phyloP scores from a whole-genome alignment of 2,888 invertebrate species.

The Polyommatus iphigenia region DNA sequence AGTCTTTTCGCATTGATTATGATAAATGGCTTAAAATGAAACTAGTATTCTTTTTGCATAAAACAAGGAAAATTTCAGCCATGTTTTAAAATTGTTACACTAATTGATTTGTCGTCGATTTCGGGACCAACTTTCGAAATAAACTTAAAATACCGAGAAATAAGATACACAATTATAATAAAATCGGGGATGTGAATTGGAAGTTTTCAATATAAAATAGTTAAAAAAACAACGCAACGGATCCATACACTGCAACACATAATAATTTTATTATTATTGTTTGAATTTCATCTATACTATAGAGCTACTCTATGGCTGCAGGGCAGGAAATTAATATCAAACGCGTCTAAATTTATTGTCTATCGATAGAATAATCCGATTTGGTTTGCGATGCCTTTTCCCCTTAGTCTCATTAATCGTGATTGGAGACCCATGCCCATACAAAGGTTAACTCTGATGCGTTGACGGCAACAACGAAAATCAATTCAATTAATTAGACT shows the following conservation, averaged over 20 bases:
- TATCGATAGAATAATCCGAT: neutral
- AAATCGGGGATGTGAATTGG: no score
- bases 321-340: neutral
- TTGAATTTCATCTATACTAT: no score
- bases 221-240: no score
- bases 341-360: slow-evolving; percentile 3
- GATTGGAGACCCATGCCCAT: neutral
- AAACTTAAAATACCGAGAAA: no score
- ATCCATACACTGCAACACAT: no score
- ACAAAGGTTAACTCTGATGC: slow-evolving; percentile 12
- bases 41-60: neutral
- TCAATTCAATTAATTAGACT: neutral
- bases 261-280: no score
- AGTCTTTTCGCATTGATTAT: no score
- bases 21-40: no score
- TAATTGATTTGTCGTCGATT: no score
- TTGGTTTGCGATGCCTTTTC: neutral
- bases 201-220: no score
- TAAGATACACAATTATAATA: no score
- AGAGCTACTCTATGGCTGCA: neutral
- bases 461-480: slow-evolving; percentile 12
- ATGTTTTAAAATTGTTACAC: neutral
- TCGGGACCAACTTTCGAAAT: neutral
- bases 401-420: slow-evolving; percentile 7
- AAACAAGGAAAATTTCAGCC: neutral